These are phyloP conservation scores for Drosophila prosaltans DNA, from an alignment of 1,140 invertebrate genomes.

Conservation along the genomic window DNA sequence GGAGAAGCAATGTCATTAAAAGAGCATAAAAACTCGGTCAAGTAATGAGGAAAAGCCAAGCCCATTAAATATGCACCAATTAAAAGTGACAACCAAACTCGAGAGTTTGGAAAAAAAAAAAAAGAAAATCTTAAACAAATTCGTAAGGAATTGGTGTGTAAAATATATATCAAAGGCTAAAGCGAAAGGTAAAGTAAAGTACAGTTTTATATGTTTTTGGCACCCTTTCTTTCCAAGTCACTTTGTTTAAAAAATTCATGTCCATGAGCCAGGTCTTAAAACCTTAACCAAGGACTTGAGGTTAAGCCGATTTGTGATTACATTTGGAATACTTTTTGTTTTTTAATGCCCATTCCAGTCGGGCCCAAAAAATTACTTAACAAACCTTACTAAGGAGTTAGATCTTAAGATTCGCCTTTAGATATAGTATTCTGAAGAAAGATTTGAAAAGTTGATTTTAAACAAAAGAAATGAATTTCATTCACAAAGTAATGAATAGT, in stretches of 20 bases:
- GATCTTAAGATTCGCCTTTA: too few relatives aligned
- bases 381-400: too few relatives aligned
- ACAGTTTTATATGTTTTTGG: conserved; percentile 52
- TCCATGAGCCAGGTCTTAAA: conserved; percentile 47
- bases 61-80: conserved; percentile 76
- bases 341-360: neutral
- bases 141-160: conserved; percentile 27
- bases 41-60: conserved; percentile 53
- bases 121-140: conserved; percentile 51
- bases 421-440: too few relatives aligned
- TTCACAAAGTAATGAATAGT: too few relatives aligned
- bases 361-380: too few relatives aligned
- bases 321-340: conserved; percentile 26
- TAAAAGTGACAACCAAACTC: conserved; percentile 70
- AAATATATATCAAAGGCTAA: neutral
- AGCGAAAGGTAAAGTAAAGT: neutral
- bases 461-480: too few relatives aligned
- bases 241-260: conserved; percentile 67
- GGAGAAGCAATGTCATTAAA: conserved; percentile 53
- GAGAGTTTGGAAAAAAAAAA: conserved; percentile 20
- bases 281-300: conserved; percentile 35
- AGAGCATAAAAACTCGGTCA: conserved; percentile 61
- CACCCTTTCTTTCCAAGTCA: conserved; percentile 50
- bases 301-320: conserved; percentile 64
- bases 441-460: too few relatives aligned